Percentiles rank a stretch among this genome's conserved stretches.
phyloP scores from a whole-genome alignment of 2,888 invertebrate species.

The Omphaloscelis lunosa region DNA sequence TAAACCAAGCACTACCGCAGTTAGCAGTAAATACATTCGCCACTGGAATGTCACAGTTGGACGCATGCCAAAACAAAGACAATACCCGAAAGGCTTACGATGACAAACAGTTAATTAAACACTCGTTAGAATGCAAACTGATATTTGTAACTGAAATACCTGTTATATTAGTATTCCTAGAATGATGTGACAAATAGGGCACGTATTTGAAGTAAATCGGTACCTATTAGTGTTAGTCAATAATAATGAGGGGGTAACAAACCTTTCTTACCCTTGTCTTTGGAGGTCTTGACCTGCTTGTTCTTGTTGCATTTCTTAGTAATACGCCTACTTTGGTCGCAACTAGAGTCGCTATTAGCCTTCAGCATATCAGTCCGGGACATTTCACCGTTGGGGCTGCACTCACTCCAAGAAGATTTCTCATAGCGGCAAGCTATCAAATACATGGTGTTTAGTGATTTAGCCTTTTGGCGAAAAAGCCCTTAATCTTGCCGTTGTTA shows the following conservation, averaged over 20 bases:
- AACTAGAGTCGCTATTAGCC: slow-evolving; percentile 95
- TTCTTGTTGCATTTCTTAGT: slow-evolving; percentile 97
- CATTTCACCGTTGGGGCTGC: slow-evolving; percentile 95
- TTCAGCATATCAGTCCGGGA: slow-evolving; percentile 95
- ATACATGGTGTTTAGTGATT: not conserved
- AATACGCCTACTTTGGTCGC: slow-evolving; percentile 95
- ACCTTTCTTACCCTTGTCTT: slow-evolving; percentile 90
- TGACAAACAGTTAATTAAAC: slow-evolving; percentile 23
- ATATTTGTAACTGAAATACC: slow-evolving; percentile 13
- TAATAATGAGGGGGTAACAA: slow-evolving; percentile 55
- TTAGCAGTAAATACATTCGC: slow-evolving; percentile 27
- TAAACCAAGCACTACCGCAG: not conserved
- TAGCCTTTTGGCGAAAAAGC: not conserved
- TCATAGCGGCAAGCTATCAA: slow-evolving; percentile 96
- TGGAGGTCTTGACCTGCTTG: slow-evolving; percentile 91
- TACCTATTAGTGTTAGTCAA: slow-evolving; percentile 32
- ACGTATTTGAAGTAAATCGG: not conserved
- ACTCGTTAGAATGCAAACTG: slow-evolving; percentile 10
- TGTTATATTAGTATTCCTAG: not conserved
- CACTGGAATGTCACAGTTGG: slow-evolving; percentile 29
- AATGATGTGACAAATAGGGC: not conserved
- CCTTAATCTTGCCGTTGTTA: not conserved
- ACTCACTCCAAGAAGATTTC: slow-evolving; percentile 96
- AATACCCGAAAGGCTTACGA: slow-evolving; percentile 17
- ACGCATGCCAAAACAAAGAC: slow-evolving; percentile 23